Conservation (phyloP, 1,140 invertebrate genomes). For the Conus ventricosus region DNA sequence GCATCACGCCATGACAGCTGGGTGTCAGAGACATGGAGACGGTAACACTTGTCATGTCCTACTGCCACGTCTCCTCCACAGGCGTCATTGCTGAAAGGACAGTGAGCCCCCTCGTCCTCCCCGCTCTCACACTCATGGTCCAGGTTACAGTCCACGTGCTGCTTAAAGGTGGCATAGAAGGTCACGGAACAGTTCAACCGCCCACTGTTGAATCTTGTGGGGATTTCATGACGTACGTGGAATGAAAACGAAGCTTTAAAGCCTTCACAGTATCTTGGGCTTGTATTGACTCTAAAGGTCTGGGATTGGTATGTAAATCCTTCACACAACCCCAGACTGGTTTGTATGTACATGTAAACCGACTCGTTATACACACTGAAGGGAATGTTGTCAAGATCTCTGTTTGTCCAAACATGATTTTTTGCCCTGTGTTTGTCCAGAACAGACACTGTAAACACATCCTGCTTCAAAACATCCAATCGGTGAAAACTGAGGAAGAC, state of each 20-base stretch:
- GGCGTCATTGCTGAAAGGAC: constrained; percentile 22
- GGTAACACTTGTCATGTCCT: constrained; percentile 1
- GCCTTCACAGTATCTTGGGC: background rate
- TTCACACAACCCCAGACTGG: background rate
- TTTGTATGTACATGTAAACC: background rate
- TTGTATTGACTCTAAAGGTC: background rate
- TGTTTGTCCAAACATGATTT: background rate
- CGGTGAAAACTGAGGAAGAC: background rate
- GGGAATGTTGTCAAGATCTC: background rate
- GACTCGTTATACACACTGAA: background rate
- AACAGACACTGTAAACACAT: background rate
- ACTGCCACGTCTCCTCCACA: constrained; percentile 11
- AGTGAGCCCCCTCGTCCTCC: constrained; percentile 26
- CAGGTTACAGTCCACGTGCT: constrained; percentile 16
- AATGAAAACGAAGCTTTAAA: background rate
- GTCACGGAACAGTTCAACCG: background rate
- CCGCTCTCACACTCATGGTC: background rate
- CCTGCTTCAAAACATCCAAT: background rate
- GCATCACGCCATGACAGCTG: background rate
- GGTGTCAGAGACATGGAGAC: background rate
- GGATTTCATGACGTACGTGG: background rate
- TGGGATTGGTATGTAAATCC: background rate
- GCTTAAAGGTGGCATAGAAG: background rate
- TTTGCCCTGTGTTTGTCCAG: no score
- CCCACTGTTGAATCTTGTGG: background rate